These are phyloP conservation scores for Scrobipalpa costella DNA, from an alignment of 2,888 invertebrate species.

Conservation along the genomic window DNA sequence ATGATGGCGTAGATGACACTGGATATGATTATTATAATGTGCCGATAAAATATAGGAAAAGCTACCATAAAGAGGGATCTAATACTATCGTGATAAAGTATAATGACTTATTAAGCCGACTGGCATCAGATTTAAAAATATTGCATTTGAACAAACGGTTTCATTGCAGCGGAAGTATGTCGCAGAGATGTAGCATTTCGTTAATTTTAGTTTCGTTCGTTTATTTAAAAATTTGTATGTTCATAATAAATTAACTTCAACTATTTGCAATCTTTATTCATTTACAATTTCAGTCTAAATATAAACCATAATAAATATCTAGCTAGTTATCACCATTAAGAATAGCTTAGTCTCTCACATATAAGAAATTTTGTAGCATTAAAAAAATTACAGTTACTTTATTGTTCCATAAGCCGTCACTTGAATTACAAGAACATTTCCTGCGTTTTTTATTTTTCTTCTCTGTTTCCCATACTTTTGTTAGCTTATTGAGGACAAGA, in stretches of 20 bases:
- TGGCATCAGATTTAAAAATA: slow-evolving; percentile 44
- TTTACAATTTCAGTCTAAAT: not conserved
- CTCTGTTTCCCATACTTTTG: slow-evolving; percentile 38
- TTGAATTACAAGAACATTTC: slow-evolving; percentile 19
- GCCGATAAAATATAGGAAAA: slow-evolving; percentile 27
- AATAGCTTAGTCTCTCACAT: not conserved
- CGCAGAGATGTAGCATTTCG: not conserved
- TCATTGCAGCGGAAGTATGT: slow-evolving; percentile 40
- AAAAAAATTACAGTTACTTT: not conserved
- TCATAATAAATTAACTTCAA: not conserved
- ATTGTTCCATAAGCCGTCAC: not conserved
- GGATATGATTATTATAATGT: not conserved
- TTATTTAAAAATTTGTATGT: slow-evolving; percentile 7
- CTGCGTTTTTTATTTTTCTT: slow-evolving; percentile 34
- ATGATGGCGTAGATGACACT: not conserved
- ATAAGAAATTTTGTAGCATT: not conserved
- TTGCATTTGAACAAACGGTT: slow-evolving; percentile 46
- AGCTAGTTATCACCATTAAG: not conserved
- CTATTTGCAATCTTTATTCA: not conserved
- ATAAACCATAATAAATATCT: too few species aligned
- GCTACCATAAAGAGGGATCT: slow-evolving; percentile 10
- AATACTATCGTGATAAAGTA: slow-evolving; percentile 35
- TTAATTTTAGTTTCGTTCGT: not conserved
- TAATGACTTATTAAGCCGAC: slow-evolving; percentile 40
- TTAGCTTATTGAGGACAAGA: slow-evolving; percentile 45